phyloP scores from a whole-genome alignment of 2,113 vertebrate species.

The Muntiacus muntjak region DNA sequence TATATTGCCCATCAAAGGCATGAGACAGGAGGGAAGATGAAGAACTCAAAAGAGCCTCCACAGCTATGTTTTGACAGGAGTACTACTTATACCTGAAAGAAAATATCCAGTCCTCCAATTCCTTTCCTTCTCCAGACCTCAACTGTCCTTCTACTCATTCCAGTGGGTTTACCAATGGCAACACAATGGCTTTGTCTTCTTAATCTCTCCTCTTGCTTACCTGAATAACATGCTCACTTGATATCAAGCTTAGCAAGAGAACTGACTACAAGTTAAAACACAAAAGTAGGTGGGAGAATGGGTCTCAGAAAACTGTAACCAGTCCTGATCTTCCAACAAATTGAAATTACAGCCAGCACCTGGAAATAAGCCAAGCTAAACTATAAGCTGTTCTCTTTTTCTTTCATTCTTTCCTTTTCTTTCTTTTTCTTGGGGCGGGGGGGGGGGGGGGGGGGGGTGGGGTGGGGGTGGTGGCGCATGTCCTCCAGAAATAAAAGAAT shows the following conservation, averaged over 20 bases:
- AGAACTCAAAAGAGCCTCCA: not conserved
- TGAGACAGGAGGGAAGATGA: not conserved
- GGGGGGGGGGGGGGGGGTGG: accelerated
- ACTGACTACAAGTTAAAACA: not conserved
- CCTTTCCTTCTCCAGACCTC: not conserved
- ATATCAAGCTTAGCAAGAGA: not conserved
- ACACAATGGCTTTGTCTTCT: not conserved
- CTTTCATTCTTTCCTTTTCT: not conserved
- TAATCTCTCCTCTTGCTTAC: not conserved
- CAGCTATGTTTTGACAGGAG: not conserved
- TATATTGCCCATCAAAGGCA: not conserved
- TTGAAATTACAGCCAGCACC: not conserved
- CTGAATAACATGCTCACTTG: not conserved
- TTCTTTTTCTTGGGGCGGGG: not conserved
- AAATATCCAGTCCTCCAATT: not conserved
- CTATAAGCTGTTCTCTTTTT: not conserved
- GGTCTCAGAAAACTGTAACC: not conserved
- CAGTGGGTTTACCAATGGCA: not conserved
- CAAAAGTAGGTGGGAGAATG: not conserved
- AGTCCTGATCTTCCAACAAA: not conserved
- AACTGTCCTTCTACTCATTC: not conserved
- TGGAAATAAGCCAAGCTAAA: constrained; percentile 1
- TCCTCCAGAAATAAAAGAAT: constrained; percentile 6
- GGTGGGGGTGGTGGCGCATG: accelerated
- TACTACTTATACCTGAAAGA: not conserved